These are phyloP conservation scores for Drosophila suzukii DNA, from an alignment of 1,140 invertebrate genomes.

Conservation along the genomic window DNA sequence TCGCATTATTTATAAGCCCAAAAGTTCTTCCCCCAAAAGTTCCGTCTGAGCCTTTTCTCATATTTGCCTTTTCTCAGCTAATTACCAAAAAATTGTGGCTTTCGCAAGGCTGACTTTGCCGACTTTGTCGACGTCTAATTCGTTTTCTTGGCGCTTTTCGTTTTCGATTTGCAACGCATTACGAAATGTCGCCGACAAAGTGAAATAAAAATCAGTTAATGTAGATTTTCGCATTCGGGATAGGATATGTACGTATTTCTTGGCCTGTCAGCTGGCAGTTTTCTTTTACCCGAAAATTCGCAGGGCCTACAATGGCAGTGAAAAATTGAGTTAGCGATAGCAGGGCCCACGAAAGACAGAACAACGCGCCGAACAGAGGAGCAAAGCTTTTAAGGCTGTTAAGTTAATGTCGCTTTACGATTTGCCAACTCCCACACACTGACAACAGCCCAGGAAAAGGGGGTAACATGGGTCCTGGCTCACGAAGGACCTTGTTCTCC, in stretches of 20 bases:
- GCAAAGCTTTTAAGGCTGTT: slow-evolving; percentile 76
- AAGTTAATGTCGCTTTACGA: slow-evolving; percentile 63
- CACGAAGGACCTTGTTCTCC: background rate
- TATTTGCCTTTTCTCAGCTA: slow-evolving; percentile 50
- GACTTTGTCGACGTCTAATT: slow-evolving; percentile 20
- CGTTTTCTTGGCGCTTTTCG: slow-evolving; percentile 5
- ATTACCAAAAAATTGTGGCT: slow-evolving; percentile 76
- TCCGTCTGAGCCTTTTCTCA: slow-evolving; percentile 8
- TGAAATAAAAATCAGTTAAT: slow-evolving; percentile 70
- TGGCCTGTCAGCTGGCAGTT: slow-evolving; percentile 19
- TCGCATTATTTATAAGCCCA: background rate
- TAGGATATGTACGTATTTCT: background rate
- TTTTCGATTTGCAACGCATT: slow-evolving; percentile 78
- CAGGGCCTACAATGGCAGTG: slow-evolving; percentile 63
- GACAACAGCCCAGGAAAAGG: background rate
- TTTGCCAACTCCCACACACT: background rate
- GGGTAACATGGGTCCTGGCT: background rate
- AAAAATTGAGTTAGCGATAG: slow-evolving; percentile 76
- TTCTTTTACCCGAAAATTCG: slow-evolving; percentile 11
- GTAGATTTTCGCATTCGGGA: slow-evolving; percentile 53
- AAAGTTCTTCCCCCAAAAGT: slow-evolving; percentile 12
- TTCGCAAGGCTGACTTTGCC: slow-evolving; percentile 62
- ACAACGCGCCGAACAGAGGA: slow-evolving; percentile 30
- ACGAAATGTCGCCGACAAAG: slow-evolving; percentile 70
- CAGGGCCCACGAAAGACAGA: slow-evolving; percentile 9